Conservation (phyloP, 2,888 invertebrate genomes). For the Drosophila ustulata region DNA sequence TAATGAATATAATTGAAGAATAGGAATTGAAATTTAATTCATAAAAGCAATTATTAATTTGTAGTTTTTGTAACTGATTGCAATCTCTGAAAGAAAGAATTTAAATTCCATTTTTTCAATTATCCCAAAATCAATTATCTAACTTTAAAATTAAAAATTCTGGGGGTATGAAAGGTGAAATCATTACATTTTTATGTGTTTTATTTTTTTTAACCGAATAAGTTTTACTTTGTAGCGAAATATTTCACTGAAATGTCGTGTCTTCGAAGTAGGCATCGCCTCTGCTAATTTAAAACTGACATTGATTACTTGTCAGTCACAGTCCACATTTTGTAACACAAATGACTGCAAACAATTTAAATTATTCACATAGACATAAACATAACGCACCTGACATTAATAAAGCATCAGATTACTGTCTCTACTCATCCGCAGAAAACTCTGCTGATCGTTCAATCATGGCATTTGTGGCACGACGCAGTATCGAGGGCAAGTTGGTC, state of each 20-base stretch:
- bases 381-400: slow-evolving; percentile 11
- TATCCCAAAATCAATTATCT: too few relatives aligned
- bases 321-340: slow-evolving; percentile 28
- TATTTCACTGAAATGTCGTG: neutral
- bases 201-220: too few relatives aligned
- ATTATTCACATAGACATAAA: slow-evolving; percentile 25
- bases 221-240: too few relatives aligned
- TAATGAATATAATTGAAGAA: too few relatives aligned
- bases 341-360: slow-evolving; percentile 24
- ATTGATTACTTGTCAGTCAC: neutral
- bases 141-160: too few relatives aligned
- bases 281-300: neutral
- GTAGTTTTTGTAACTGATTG: too few relatives aligned
- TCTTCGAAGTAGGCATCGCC: neutral
- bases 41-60: too few relatives aligned
- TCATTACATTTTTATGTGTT: too few relatives aligned
- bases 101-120: too few relatives aligned
- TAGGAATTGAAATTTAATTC: too few relatives aligned
- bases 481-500: slow-evolving; percentile 54
- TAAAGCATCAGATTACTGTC: neutral
- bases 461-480: slow-evolving; percentile 52
- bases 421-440: slow-evolving; percentile 19
- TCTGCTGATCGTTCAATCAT: slow-evolving; percentile 10
- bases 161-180: too few relatives aligned
- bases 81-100: too few relatives aligned